Percentiles rank a stretch among this genome's conserved stretches.
Conservation (phyloP, 2,888 invertebrate species). For the Rotaria macrura region DNA sequence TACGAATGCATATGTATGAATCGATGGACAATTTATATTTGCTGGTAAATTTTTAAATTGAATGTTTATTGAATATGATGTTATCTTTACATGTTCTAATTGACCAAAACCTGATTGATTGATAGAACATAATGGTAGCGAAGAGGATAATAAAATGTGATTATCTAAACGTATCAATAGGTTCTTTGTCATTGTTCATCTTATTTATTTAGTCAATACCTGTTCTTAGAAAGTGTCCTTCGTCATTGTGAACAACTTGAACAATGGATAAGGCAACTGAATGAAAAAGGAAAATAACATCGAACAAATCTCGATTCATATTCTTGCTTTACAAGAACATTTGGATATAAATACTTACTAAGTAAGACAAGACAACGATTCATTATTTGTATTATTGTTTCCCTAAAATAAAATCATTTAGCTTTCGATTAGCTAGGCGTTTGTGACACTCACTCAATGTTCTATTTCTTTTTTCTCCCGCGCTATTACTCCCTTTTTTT, state of each 20-base stretch:
- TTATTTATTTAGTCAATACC: not conserved
- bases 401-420: not conserved
- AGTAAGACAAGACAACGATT: not conserved
- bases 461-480: not conserved
- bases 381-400: not conserved
- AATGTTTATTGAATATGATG: not conserved
- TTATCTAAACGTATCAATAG: not conserved
- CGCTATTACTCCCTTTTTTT: not conserved
- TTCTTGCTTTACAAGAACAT: not conserved
- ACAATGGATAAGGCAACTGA: not conserved
- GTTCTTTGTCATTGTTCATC: not conserved
- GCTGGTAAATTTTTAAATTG: not conserved
- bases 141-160: not conserved
- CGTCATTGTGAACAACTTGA: not conserved
- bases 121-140: not conserved
- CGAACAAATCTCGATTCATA: not conserved
- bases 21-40: not conserved
- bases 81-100: not conserved
- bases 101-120: not conserved
- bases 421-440: not conserved
- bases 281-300: not conserved
- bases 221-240: not conserved
- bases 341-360: not conserved
- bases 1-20: not conserved
- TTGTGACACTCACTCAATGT: not conserved